phyloP scores from a whole-genome alignment of 1,140 invertebrate genomes.

The Leucophenga varia region DNA sequence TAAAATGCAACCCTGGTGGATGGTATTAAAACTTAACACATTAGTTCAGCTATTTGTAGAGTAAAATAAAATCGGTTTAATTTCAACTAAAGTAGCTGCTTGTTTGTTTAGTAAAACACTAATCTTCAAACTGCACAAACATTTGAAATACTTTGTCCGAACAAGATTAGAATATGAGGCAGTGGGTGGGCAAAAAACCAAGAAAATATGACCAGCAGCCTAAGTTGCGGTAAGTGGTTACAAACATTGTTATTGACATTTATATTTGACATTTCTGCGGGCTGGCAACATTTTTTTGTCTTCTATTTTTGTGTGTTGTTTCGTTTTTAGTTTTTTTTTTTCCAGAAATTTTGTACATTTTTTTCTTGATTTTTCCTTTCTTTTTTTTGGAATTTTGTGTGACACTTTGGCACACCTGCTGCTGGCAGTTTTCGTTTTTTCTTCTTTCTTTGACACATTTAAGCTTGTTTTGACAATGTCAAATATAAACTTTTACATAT shows the following conservation, averaged over 20 bases:
- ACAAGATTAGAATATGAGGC: too few relatives aligned
- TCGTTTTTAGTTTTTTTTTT: not conserved
- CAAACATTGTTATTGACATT: slow-evolving; percentile 45
- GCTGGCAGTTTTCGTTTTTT: not conserved
- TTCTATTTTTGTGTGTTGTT: not conserved
- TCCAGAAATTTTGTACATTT: not conserved
- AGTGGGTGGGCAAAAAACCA: too few relatives aligned
- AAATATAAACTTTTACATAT: too few relatives aligned
- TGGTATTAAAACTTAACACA: too few relatives aligned
- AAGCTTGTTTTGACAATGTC: slow-evolving; percentile 22
- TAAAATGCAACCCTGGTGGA: too few relatives aligned
- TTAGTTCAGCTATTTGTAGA: too few relatives aligned
- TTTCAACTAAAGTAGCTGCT: too few relatives aligned
- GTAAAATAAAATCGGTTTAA: too few relatives aligned
- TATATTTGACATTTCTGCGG: slow-evolving; percentile 31
- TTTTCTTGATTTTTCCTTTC: too few relatives aligned
- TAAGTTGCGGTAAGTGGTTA: slow-evolving; percentile 8
- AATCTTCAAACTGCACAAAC: too few relatives aligned
- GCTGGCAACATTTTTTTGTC: not conserved
- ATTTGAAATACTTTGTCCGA: too few relatives aligned
- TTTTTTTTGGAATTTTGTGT: slow-evolving; percentile 34
- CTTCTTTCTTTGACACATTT: slow-evolving; percentile 4
- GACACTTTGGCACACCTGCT: slow-evolving; percentile 46
- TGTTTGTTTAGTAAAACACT: too few relatives aligned
- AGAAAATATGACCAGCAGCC: slow-evolving; percentile 30